Evolutionary conservation across 2,113 vertebrate species (phyloP).

Genomic region (Orientallactaga bullata): DNA sequence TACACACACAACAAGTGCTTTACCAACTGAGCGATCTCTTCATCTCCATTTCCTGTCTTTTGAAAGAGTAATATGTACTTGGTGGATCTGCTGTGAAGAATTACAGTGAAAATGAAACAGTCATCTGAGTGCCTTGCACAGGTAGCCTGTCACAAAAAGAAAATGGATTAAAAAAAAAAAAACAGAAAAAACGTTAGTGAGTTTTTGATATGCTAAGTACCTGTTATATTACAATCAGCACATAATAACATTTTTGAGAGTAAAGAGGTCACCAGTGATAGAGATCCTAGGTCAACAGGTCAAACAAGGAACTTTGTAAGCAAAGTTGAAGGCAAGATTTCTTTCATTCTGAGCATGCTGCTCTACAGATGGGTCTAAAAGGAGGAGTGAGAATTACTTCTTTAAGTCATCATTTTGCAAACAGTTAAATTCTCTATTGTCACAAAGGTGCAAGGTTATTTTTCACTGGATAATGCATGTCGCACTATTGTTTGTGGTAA

Average conservation of each 20-base stretch:
- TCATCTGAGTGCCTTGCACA: not conserved
- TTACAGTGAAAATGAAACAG: conserved; percentile 34
- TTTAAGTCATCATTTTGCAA: conserved; percentile 21
- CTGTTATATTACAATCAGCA: not conserved
- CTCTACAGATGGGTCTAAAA: not conserved
- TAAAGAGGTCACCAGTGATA: conserved; percentile 1
- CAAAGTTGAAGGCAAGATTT: not conserved
- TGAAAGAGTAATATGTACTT: conserved; percentile 41
- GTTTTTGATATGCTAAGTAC: conserved; percentile 2
- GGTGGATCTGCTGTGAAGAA: conserved; percentile 33
- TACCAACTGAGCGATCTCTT: too few species aligned
- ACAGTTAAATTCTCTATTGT: conserved; percentile 34
- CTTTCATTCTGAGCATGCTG: not conserved
- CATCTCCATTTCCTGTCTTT: conserved; percentile 21
- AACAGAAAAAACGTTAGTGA: not conserved
- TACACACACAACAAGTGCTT: too few species aligned
- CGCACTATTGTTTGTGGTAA: not conserved
- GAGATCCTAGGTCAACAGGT: not conserved
- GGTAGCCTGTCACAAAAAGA: not conserved
- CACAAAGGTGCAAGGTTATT: not conserved
- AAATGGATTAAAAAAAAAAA: not conserved
- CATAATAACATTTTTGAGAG: conserved; percentile 7
- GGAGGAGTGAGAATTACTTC: conserved; percentile 15
- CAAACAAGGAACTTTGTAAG: not conserved
- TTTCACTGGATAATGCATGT: not conserved